Percentiles rank a stretch among this genome's conserved stretches.
Conservation (phyloP, 1,140 invertebrate species). For the Bombyx mori region DNA sequence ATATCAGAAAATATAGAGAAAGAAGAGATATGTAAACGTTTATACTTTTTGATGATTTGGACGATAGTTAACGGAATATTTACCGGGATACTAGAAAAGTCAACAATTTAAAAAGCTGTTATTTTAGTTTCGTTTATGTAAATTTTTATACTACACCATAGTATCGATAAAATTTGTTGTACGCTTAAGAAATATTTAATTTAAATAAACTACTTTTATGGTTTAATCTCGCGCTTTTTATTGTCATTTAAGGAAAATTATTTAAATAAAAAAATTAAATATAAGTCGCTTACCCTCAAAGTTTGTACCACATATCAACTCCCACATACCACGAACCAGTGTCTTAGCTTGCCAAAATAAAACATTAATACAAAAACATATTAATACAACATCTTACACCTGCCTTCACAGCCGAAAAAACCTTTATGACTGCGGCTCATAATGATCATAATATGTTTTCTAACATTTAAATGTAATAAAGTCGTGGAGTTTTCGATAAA, state of each 20-base stretch:
- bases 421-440: background rate
- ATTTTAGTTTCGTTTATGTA: too few relatives aligned
- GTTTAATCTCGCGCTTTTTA: too few relatives aligned
- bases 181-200: too few relatives aligned
- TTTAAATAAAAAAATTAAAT: background rate
- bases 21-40: background rate
- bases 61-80: background rate
- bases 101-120: background rate
- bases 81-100: background rate
- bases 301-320: slow-evolving; percentile 14
- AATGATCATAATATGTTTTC: too few relatives aligned
- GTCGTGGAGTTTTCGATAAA: too few relatives aligned
- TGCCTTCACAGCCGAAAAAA: background rate
- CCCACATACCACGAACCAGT: slow-evolving; percentile 24
- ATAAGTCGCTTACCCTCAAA: slow-evolving; percentile 5
- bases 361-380: slow-evolving; percentile 58
- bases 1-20: too few relatives aligned
- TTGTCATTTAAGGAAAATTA: too few relatives aligned
- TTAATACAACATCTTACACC: slow-evolving; percentile 28
- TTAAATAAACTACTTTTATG: too few relatives aligned
- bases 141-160: too few relatives aligned
- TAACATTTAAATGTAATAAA: too few relatives aligned
- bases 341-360: slow-evolving; percentile 60
- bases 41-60: background rate
- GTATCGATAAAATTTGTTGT: too few relatives aligned